A percentile compares a stretch with the other conserved stretches of the same genome.
phyloP scores from a whole-genome alignment of 35 echinoderm and acorn worm species.

The Heliocidaris erythrogramma region DNA sequence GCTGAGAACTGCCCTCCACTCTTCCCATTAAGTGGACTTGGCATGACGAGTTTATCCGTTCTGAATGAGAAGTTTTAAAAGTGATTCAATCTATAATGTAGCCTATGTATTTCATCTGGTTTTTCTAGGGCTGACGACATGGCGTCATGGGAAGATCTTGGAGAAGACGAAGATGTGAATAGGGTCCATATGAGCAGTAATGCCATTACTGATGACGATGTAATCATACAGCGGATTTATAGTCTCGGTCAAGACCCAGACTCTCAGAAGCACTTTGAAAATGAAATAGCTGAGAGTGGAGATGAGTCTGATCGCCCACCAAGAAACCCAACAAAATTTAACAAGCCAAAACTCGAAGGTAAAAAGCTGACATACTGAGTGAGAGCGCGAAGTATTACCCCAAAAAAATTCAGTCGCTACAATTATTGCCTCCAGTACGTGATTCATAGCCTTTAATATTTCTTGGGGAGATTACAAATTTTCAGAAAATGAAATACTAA shows the following conservation, averaged over 20 bases:
- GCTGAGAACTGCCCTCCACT: too few species aligned
- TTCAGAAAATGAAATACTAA: too few species aligned
- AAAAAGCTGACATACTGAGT: not conserved
- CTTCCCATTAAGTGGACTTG: too few species aligned
- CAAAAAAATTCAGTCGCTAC: too few species aligned
- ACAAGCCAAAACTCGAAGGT: not conserved
- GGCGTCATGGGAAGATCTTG: slow-evolving; percentile 7
- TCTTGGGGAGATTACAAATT: too few species aligned
- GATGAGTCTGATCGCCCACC: not conserved
- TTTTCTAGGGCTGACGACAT: not conserved
- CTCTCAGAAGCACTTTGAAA: not conserved
- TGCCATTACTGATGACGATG: not conserved
- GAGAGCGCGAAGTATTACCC: too few species aligned
- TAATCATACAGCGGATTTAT: not conserved
- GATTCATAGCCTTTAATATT: too few species aligned
- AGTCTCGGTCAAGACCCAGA: not conserved
- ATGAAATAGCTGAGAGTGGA: not conserved
- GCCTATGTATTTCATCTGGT: too few species aligned
- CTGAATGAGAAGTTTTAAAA: too few species aligned
- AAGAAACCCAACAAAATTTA: not conserved
- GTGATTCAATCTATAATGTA: too few species aligned
- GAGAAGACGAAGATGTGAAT: slow-evolving; percentile 33
- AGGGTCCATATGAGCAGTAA: not conserved
- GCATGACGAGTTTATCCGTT: too few species aligned
- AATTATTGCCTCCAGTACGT: too few species aligned